Evolutionary conservation across 2,888 invertebrate genomes (phyloP), one percentile per base, ranked within the genome.

Genomic region (Nineta flava): DNA sequence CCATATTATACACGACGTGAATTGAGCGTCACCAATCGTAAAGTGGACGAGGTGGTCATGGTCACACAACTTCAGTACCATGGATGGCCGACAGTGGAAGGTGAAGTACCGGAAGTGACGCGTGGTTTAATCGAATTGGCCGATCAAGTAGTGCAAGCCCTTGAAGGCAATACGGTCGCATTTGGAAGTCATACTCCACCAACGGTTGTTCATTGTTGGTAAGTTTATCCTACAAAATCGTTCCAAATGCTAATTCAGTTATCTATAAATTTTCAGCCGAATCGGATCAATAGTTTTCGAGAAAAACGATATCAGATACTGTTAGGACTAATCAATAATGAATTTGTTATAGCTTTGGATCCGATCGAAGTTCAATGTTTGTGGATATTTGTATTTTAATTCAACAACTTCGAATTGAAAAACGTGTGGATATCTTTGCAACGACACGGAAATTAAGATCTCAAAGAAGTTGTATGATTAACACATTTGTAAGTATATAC

Each of bases 51-150:
- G 57, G 83, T 75, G 57, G 74, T 76, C 53, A 75, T 75, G 57
- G 87, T 85, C 17, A 83, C 82, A 48, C 91, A 91, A 63, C 81
- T 90, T 64, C 91, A 91, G 68, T 91, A 91, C 69, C 86, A 90
- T 63, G 91, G 90, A 50, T 92, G 91, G 91, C 88, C 88, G 41
- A 88, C 88, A 51, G 88, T 87, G 53, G 83, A 85, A 58, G 87
- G 87, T 43, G 86, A 87, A 72, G 88, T 91, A 65, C 88, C 90
- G 55, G 87, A 90, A 69, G 87, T 87, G 48, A 87, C 88, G 52
- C 77, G 88, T 55, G 88, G 88, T 17, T 74, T 91, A 52, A 85
- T 87, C 54, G 88, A 87, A 66, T 74, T 91, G 54, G 84, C 87
- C n/a, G 86, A 87, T 70, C 83, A 85, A 61, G 74, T 79, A 31